Percentiles rank a stretch among this genome's conserved stretches.
These are phyloP conservation scores for Mimachlamys varia DNA, from an alignment of 2,888 invertebrate species.

Conservation along the genomic window DNA sequence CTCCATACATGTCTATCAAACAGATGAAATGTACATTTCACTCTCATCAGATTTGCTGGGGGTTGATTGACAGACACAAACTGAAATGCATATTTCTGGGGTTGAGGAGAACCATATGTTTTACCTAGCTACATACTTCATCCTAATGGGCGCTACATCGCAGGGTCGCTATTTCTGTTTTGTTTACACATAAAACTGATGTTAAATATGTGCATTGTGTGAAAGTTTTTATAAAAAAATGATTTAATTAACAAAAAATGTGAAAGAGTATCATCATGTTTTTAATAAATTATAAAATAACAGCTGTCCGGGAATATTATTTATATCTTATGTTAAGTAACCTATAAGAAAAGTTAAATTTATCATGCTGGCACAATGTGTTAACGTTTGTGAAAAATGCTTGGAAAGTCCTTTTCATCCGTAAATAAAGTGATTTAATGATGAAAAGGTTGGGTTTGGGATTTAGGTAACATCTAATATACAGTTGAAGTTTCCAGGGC, in stretches of 20 bases:
- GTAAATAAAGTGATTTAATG: background rate
- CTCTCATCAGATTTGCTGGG: background rate
- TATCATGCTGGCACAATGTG: background rate
- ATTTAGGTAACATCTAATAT: background rate
- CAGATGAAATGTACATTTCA: background rate
- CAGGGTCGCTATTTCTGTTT: background rate
- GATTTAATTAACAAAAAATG: background rate
- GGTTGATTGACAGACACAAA: background rate
- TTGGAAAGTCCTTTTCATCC: background rate
- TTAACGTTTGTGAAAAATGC: background rate
- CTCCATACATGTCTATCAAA: background rate
- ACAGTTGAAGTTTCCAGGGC: background rate
- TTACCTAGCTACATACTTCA: background rate
- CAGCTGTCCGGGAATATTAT: background rate
- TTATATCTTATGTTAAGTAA: background rate
- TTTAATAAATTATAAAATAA: background rate
- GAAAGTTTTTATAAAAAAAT: background rate
- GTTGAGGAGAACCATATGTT: background rate
- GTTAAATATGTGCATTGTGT: background rate
- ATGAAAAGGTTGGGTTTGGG: background rate
- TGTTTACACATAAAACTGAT: background rate
- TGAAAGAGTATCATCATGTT: background rate
- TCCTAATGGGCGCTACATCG: background rate
- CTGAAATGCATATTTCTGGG: background rate
- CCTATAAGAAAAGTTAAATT: background rate